Conservation (phyloP, 2,888 invertebrate genomes). For the Andrena trimmerana region DNA sequence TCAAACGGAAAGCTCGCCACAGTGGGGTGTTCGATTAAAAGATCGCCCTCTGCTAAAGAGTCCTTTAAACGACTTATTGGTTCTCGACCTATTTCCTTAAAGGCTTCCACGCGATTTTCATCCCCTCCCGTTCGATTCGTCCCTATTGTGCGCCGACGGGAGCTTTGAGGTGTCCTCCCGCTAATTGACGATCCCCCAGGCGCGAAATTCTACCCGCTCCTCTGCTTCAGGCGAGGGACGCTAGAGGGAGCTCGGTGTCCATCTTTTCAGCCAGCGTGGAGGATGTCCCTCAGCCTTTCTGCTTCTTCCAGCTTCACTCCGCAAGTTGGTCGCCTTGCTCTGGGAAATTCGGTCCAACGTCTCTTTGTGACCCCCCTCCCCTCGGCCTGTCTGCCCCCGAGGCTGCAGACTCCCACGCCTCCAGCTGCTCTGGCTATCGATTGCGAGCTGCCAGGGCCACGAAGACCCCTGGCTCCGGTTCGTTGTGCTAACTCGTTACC, state of each 20-base stretch:
- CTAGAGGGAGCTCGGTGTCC: conserved; percentile 4
- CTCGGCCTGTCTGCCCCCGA: conserved; percentile 44
- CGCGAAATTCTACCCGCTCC: neutral
- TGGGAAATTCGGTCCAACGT: conserved; percentile 68
- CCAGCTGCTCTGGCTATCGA: conserved; percentile 77
- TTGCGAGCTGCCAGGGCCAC: conserved; percentile 76
- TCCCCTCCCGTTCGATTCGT: conserved; percentile 41
- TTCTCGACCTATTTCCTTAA: conserved; percentile 64
- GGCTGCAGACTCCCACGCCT: conserved; percentile 72
- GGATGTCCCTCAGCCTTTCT: conserved; percentile 1
- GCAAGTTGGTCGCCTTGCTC: conserved; percentile 33
- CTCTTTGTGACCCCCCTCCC: conserved; percentile 64
- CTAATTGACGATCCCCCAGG: conserved; percentile 11
- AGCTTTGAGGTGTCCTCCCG: neutral
- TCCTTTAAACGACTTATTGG: conserved; percentile 64
- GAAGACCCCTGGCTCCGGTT: conserved; percentile 68
- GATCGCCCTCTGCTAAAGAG: conserved; percentile 44
- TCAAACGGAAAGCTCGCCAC: neutral
- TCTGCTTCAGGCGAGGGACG: neutral
- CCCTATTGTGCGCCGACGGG: conserved; percentile 45
- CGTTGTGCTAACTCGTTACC: conserved; percentile 76
- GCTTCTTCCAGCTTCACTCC: conserved; percentile 25
- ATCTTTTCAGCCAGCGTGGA: conserved; percentile 25
- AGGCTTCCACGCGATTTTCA: conserved; percentile 47
- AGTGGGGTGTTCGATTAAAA: conserved; percentile 44